Evolutionary conservation across 2,113 vertebrate genomes (phyloP), one percentile per base, ranked within the genome.

Genomic region (Corythoichthys haematopterus): DNA sequence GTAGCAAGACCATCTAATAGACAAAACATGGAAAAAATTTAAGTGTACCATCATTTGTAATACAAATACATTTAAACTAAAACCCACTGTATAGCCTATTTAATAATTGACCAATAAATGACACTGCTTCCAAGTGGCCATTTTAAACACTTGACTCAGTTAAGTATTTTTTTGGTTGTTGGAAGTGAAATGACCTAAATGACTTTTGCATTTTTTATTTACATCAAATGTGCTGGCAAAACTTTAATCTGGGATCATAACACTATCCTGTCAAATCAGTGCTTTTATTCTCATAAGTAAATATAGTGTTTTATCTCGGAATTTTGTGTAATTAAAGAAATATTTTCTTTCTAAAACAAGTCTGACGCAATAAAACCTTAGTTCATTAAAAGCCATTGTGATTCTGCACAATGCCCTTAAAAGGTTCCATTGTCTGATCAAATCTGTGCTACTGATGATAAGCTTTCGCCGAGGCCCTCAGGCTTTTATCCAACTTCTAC

Each of bases 1-100:
- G 91, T 89, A 70, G 88, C 48, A 0, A 96, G 89, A 13, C 96
- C 97, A 8, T 96, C 97, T 99, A 76, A 13, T 2, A 11, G 37
- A 68, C 12, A 46, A 43, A 51, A 51, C n/a, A 9, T 13, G 20
- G 7, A 5, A 61, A 6, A 43, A 14, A 16, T 16, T 38, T 8
- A 13, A 55, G 52, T 20, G 6, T 9, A 28, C 6, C 52, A 11
- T 55, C 52, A 33, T 55, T 55, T 55, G 6, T 28, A 28, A 28
- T 55, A n/a, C 16, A 53, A 6, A 16, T 53, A 16, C 16, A 53
- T 16, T n/a, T n/a, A 16, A n/a, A 20, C 6, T 53, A 16, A 20
- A 53, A 43, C 3, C 40, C 9, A 43, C 6, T 43, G 40, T 43
- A 43, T 43, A 43, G 40, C 6, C 6, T 43, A 43, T 51, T 51